Conservation (phyloP, 2,888 invertebrate species). For the Macrosiphum euphorbiae region DNA sequence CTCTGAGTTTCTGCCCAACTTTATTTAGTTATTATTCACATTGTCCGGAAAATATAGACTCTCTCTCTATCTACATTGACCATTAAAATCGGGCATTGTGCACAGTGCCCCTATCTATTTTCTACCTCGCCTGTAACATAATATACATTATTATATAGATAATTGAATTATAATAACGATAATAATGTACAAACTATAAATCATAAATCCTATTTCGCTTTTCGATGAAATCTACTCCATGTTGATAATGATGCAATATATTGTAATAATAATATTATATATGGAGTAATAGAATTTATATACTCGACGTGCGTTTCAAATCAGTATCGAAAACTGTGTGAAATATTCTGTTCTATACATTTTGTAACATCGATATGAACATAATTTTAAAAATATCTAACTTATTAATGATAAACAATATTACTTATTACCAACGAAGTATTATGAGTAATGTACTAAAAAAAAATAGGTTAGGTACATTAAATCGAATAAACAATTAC, state of each 20-base stretch:
- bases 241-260: not conserved
- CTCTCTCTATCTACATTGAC: not conserved
- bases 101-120: not conserved
- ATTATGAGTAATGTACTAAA: not conserved
- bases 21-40: not conserved
- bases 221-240: not conserved
- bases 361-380: not conserved
- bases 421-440: not conserved
- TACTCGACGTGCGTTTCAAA: not conserved
- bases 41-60: not conserved
- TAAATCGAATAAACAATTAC: not conserved
- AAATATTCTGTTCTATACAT: not conserved
- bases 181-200: not conserved
- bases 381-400: too few relatives aligned
- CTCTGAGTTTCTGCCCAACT: not conserved
- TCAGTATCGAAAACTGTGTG: not conserved
- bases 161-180: not conserved
- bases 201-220: not conserved
- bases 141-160: not conserved
- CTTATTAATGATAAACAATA: not conserved
- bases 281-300: not conserved
- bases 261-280: not conserved
- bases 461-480: not conserved
- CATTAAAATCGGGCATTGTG: not conserved
- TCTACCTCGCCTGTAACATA: not conserved